Percentiles rank a stretch among this genome's conserved stretches.
Evolutionary conservation across 2,113 vertebrate species (phyloP).

Genomic region (Typhlomys cinereus): DNA sequence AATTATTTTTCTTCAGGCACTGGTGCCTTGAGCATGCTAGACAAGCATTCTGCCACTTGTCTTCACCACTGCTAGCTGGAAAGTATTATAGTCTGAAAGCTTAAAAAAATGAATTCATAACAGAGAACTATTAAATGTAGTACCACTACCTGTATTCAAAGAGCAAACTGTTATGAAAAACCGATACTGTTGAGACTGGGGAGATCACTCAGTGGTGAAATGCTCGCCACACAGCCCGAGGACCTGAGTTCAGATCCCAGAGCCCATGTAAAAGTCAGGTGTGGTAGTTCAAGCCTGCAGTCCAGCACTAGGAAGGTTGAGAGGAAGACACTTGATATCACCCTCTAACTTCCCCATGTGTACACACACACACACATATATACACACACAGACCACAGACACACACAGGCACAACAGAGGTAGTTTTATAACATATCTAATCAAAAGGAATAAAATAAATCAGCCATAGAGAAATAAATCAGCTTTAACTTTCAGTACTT

Average conservation of each 20-base stretch:
- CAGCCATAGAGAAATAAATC: conserved; percentile 23
- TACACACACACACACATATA: not conserved
- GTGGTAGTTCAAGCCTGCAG: not conserved
- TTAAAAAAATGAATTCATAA: not conserved
- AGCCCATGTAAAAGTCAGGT: too few relatives aligned
- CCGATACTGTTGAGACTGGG: not conserved
- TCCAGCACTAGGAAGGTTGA: not conserved
- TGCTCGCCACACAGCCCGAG: not conserved
- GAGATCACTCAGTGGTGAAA: not conserved
- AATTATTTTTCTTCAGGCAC: not conserved
- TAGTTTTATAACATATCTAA: not conserved
- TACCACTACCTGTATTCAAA: not conserved
- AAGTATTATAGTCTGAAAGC: not conserved
- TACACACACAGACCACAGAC: not conserved
- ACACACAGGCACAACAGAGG: not conserved
- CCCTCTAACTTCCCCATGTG: not conserved
- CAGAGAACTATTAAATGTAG: not conserved
- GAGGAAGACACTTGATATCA: not conserved
- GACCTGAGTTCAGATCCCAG: too few relatives aligned
- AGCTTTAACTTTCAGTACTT: conserved; percentile 33
- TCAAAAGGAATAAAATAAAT: conserved; percentile 32
- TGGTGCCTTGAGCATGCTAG: not conserved
- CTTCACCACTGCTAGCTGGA: not conserved
- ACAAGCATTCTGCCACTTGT: not conserved
- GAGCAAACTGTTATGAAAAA: conserved; percentile 1